These are phyloP conservation scores for Stichodactyla helianthus DNA, from an alignment of 64 coral and sea anemone genomes.

Conservation along the genomic window DNA sequence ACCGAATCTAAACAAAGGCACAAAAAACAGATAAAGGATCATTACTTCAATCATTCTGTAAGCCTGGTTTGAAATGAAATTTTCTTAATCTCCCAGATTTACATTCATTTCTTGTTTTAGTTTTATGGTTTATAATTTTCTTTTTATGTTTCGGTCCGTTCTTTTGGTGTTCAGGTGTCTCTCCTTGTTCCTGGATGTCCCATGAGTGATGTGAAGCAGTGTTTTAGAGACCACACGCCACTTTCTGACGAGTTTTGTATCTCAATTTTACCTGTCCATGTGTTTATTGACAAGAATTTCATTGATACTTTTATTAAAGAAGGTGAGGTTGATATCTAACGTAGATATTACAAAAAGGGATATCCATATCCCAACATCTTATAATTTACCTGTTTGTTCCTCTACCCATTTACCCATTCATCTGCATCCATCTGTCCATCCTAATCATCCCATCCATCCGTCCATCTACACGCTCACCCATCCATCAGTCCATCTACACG, in stretches of 20 bases:
- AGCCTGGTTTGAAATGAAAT: background rate
- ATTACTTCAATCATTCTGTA: constrained; percentile 71
- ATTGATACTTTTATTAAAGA: constrained; percentile 68
- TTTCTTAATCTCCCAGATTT: background rate
- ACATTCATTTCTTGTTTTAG: background rate
- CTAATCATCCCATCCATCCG: too few species aligned
- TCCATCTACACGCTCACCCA: too few species aligned
- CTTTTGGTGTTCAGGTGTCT: constrained; percentile 28
- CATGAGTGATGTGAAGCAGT: background rate
- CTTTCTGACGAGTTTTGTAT: constrained; percentile 48
- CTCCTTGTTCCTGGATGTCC: constrained; percentile 33
- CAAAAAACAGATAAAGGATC: constrained; percentile 52
- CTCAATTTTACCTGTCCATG: constrained; percentile 49
- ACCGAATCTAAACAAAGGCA: constrained; percentile 55
- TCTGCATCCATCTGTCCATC: too few species aligned
- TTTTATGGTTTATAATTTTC: too few species aligned
- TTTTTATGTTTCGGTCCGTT: too few species aligned
- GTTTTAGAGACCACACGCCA: constrained; percentile 14
- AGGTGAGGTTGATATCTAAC: constrained; percentile 16
- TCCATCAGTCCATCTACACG: too few species aligned
- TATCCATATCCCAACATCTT: background rate
- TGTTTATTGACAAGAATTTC: constrained; percentile 72
- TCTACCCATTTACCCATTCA: background rate
- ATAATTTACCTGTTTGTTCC: background rate
- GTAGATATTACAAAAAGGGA: background rate